Conservation (phyloP, 2,797 vertebrate species). For the Danio albolineatus region DNA sequence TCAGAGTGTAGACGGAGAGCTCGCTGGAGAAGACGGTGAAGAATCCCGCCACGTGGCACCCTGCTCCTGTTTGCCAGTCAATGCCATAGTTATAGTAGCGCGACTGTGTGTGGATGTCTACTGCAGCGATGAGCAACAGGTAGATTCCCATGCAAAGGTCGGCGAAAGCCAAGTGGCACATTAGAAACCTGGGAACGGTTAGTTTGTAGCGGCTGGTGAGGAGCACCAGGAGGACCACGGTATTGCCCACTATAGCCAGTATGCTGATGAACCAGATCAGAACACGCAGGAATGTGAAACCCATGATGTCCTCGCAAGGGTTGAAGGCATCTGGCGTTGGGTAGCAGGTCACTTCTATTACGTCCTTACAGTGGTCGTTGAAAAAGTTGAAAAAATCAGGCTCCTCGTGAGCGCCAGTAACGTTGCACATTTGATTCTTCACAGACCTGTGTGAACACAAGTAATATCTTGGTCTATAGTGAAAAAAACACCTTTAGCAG, state of each 20-base stretch:
- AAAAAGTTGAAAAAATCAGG: constrained; percentile 77
- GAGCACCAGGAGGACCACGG: constrained; percentile 85
- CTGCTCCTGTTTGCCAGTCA: constrained; percentile 91
- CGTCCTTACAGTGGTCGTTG: constrained; percentile 80
- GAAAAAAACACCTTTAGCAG: neutral
- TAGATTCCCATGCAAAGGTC: constrained; percentile 97
- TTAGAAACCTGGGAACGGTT: constrained; percentile 94
- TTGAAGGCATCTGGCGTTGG: constrained; percentile 90
- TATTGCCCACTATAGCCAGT: constrained; percentile 89
- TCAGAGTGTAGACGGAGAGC: constrained; percentile 93
- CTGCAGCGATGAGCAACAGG: constrained; percentile 88
- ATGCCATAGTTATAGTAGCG: constrained; percentile 94
- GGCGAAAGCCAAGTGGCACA: constrained; percentile 96
- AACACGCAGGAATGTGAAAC: constrained; percentile 79
- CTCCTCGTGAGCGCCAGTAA: constrained; percentile 63
- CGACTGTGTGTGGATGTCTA: constrained; percentile 87
- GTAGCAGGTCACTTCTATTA: constrained; percentile 81
- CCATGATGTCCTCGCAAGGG: constrained; percentile 97
- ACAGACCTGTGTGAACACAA: constrained; percentile 73
- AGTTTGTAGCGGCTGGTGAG: constrained; percentile 88
- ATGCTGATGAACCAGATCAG: constrained; percentile 94
- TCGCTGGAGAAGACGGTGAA: constrained; percentile 96
- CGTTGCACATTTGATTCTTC: constrained; percentile 78
- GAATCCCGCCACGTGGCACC: constrained; percentile 90
- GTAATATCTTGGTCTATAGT: neutral